Conservation (phyloP, 2,888 invertebrate genomes). For the Amblyjoppa proteus region DNA sequence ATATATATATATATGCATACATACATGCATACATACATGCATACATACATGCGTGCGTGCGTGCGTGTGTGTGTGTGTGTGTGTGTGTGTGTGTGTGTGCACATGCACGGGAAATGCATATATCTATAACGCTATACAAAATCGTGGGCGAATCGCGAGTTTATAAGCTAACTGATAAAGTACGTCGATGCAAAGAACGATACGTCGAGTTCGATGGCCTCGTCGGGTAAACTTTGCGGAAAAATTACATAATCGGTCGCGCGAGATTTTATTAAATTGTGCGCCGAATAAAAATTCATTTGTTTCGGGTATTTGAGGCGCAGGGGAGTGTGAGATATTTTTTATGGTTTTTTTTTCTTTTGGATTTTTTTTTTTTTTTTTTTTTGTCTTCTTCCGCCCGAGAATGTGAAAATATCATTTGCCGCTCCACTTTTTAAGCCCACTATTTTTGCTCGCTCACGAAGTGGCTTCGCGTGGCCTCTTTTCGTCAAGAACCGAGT, state of each 20-base stretch:
- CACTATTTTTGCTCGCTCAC: constrained; percentile 57
- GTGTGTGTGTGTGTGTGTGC: neutral
- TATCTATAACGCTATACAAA: neutral
- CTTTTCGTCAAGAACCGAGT: constrained; percentile 46
- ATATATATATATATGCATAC: neutral
- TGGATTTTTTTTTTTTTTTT: constrained; percentile 16
- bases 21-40: constrained; percentile 1
- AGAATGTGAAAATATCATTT: constrained; percentile 22
- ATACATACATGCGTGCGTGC: too few relatives aligned
- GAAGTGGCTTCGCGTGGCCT: constrained; percentile 42
- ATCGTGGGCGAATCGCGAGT: constrained; percentile 16
- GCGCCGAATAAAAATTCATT: neutral
- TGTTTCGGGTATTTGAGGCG: neutral
- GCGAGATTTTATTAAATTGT: neutral
- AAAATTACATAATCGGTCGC: neutral
- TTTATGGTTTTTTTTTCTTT: neutral
- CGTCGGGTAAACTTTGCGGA: neutral
- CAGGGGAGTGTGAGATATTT: neutral
- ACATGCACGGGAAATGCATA: neutral
- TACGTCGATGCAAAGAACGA: constrained; percentile 10
- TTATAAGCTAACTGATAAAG: constrained; percentile 9
- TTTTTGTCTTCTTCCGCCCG: constrained; percentile 26
- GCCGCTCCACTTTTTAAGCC: constrained; percentile 27
- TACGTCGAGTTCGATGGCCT: neutral
- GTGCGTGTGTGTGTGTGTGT: neutral